Conservation (phyloP, 2,113 vertebrate genomes). For the Salvelinus sp. region DNA sequence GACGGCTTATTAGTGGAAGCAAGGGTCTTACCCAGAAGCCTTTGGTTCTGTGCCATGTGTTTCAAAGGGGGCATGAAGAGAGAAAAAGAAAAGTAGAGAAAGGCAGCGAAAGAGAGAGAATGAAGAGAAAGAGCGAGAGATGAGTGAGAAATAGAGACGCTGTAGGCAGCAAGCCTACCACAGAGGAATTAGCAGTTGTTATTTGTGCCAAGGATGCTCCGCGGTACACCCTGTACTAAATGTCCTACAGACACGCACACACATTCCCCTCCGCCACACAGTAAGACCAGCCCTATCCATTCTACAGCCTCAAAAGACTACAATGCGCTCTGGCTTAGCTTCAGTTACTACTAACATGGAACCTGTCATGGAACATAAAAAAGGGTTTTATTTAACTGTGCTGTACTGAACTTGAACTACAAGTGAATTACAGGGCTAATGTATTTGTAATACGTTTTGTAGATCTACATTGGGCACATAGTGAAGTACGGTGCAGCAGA, state of each 20-base stretch:
- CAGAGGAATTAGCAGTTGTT: slow-evolving; percentile 42
- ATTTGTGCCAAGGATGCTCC: slow-evolving; percentile 40
- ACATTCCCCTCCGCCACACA: too few species aligned
- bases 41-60: neutral
- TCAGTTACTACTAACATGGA: too few species aligned
- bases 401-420: too few species aligned
- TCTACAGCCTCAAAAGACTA: too few species aligned
- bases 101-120: neutral
- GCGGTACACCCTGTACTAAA: neutral
- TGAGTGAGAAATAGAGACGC: too few species aligned
- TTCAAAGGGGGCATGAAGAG: slow-evolving; percentile 31
- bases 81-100: slow-evolving; percentile 31
- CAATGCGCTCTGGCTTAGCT: too few species aligned
- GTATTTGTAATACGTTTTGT: slow-evolving; percentile 20
- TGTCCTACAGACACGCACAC: too few species aligned
- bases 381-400: too few species aligned
- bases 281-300: too few species aligned
- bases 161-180: slow-evolving; percentile 1
- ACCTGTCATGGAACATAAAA: too few species aligned
- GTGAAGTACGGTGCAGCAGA: slow-evolving; percentile 96
- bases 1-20: slow-evolving; percentile 59
- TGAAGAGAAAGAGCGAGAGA: too few species aligned
- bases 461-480: slow-evolving; percentile 96
- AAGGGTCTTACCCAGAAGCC: slow-evolving; percentile 38
- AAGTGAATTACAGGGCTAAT: neutral